Conservation (phyloP, 1,140 invertebrate species). For the Aricia agestis region DNA sequence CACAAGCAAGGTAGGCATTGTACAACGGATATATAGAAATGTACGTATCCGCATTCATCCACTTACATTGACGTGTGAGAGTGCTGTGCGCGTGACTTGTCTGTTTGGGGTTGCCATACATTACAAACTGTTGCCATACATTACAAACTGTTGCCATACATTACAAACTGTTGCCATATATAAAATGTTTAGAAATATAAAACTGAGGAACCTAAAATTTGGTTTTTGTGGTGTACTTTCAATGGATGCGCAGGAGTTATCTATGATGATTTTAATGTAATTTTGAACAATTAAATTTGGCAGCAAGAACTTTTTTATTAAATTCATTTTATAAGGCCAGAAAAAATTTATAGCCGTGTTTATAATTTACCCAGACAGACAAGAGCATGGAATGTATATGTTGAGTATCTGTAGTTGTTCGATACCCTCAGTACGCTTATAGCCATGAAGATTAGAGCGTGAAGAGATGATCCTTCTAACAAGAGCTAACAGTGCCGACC, state of each 20-base stretch:
- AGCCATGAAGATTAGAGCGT: not conserved
- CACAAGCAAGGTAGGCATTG: constrained; percentile 77
- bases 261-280: no score
- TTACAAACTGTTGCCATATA: no score
- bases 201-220: no score
- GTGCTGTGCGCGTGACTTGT: constrained; percentile 31
- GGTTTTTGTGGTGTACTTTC: no score
- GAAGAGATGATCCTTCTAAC: not conserved
- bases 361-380: constrained; percentile 3
- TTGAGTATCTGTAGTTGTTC: constrained; percentile 1
- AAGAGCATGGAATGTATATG: constrained; percentile 16
- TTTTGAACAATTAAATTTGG: no score
- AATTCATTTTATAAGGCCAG: no score
- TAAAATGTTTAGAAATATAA: no score
- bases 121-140: not conserved
- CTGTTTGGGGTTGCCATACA: constrained; percentile 15
- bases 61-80: constrained; percentile 42
- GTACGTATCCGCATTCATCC: constrained; percentile 72
- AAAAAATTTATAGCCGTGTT: no score
- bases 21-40: constrained; percentile 77
- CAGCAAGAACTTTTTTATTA: no score
- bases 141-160: not conserved
- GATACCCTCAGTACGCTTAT: not conserved
- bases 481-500: not conserved
- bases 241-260: no score